These are phyloP conservation scores for Sphaerophoria taeniata DNA, from an alignment of 2,888 invertebrate species.

Conservation along the genomic window DNA sequence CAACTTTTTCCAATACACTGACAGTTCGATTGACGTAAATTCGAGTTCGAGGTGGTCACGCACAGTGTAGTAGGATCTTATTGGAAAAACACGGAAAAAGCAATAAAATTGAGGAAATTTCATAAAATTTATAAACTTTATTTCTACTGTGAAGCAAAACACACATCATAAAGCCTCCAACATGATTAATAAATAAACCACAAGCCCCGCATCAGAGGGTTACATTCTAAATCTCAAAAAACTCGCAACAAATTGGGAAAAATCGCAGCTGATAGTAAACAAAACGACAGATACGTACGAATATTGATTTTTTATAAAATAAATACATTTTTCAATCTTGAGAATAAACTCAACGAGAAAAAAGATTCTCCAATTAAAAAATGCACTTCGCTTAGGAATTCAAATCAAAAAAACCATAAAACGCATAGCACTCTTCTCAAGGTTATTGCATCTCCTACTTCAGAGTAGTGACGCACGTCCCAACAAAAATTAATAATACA, in stretches of 20 bases:
- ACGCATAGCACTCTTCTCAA: conserved; percentile 48
- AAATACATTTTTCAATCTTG: conserved; percentile 45
- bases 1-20: conserved; percentile 30
- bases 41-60: conserved; percentile 57
- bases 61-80: conserved; percentile 13
- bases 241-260: conserved; percentile 19
- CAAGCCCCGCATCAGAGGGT: background rate
- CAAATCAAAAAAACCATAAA: conserved; percentile 30
- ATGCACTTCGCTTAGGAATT: conserved; percentile 23
- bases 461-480: conserved; percentile 51
- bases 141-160: conserved; percentile 8
- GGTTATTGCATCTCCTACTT: conserved; percentile 48
- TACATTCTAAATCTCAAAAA: background rate
- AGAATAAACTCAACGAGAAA: background rate
- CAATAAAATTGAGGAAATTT: conserved; percentile 40
- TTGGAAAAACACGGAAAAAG: conserved; percentile 19
- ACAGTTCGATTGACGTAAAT: conserved; percentile 65
- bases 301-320: conserved; percentile 71
- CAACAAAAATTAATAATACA: background rate
- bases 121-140: conserved; percentile 2
- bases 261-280: conserved; percentile 70
- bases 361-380: background rate
- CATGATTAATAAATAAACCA: background rate
- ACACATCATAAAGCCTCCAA: background rate
- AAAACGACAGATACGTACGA: conserved; percentile 44